Evolutionary conservation across 2,113 vertebrate genomes (phyloP).

Genomic region (Paramisgurnus dabryanus): DNA sequence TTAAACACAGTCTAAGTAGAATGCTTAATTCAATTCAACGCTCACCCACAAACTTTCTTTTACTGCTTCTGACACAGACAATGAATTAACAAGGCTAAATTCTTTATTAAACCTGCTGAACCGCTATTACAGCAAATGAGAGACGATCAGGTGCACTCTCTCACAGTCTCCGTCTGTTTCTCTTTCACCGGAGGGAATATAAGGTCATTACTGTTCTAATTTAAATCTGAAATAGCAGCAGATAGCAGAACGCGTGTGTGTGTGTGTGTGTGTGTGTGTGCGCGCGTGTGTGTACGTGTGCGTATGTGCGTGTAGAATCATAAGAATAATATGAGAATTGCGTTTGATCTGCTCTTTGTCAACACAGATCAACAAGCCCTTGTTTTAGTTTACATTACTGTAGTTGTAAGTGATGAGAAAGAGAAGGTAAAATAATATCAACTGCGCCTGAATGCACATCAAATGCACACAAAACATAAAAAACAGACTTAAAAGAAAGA

Average conservation of each 20-base stretch:
- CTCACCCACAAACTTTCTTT: neutral
- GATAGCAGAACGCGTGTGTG: constrained; percentile 11
- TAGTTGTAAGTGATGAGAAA: no score
- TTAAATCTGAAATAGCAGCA: constrained; percentile 15
- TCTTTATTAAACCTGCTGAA: constrained; percentile 44
- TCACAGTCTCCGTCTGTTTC: constrained; percentile 2
- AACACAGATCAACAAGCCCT: neutral
- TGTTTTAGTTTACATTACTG: neutral
- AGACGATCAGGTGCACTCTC: constrained; percentile 3
- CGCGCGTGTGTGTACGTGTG: no score
- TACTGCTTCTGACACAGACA: neutral
- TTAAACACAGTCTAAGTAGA: no score
- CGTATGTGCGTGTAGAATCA: neutral
- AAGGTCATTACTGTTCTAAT: constrained; percentile 41
- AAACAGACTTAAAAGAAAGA: no score
- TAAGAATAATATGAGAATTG: constrained; percentile 4
- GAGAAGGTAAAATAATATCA: no score
- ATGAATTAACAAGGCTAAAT: constrained; percentile 29
- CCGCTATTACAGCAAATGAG: constrained; percentile 34
- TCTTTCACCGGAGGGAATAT: constrained; percentile 30
- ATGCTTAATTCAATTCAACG: no score
- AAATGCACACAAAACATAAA: no score
- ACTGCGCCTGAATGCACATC: no score
- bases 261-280: no score
- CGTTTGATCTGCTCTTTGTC: neutral